phyloP scores from a whole-genome alignment of 2,797 vertebrate species.

The Orientallactaga sibirica region DNA sequence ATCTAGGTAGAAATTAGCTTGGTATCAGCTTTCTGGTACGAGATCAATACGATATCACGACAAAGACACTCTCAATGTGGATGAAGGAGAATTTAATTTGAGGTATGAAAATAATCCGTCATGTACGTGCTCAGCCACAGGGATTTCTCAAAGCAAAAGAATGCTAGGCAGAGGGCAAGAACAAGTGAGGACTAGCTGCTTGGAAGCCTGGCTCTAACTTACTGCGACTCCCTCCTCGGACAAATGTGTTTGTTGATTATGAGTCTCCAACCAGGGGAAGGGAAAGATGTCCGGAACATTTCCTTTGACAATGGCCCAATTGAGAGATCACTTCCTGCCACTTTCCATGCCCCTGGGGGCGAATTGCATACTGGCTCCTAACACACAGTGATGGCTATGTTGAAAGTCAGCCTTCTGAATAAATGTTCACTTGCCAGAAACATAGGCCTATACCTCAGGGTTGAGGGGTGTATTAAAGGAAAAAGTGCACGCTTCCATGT shows the following conservation, averaged over 20 bases:
- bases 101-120: background rate
- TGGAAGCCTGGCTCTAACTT: background rate
- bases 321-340: conserved; percentile 81
- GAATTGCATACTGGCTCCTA: conserved; percentile 50
- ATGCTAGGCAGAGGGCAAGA: background rate
- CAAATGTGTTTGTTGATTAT: conserved; percentile 75
- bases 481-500: conserved; percentile 63
- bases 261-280: conserved; percentile 44
- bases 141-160: conserved; percentile 9
- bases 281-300: conserved; percentile 66
- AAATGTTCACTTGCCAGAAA: conserved; percentile 66
- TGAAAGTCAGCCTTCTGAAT: conserved; percentile 67
- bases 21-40: background rate
- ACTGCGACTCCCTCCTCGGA: background rate
- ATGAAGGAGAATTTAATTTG: conserved; percentile 2
- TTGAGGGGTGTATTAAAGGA: conserved; percentile 74
- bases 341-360: conserved; percentile 76
- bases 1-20: background rate
- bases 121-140: conserved; percentile 53
- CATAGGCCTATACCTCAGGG: conserved; percentile 38
- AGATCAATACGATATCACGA: background rate
- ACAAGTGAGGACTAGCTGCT: background rate
- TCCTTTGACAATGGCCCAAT: conserved; percentile 78
- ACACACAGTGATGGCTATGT: conserved; percentile 75
- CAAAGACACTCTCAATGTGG: background rate